Base-by-base conservation (phyloP, 2,888 invertebrate genomes). In the Hofmannophila pseudospretella region DNA sequence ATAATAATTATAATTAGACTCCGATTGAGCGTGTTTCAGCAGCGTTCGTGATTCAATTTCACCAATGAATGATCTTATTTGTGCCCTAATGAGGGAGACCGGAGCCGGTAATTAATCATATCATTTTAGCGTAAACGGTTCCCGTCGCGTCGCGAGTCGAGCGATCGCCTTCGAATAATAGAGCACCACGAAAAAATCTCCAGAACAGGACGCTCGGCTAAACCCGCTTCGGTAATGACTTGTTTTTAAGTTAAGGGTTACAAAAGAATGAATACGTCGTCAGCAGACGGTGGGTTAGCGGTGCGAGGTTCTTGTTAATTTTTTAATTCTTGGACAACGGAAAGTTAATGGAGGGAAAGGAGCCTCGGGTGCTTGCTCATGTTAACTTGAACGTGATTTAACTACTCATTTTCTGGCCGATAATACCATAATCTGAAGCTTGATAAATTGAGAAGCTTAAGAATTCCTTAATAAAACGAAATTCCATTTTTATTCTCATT, bases 221-320 rank as follows among this genome's bases (percentile, higher is more conserved):
- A 77, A 77, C 82, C 67, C 73, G 77, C 71, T 66, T 65, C 74
- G 76, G 70, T 86, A 86, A 86, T 86, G 85, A 85, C 85, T 86
- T 86, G 86, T 85, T 16, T 86, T 85, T 85, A n/a, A n/a, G n/a
- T n/a, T 82, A 77, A 81, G 79, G 79, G 81, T 85, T 81, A 78
- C 75, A 75, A 82, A 71, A 82, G 79, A 81, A 73, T 72, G 77
- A 78, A 79, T 77, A 75, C 79, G 85, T 85, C 85, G 74, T 74
- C 58, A 54, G 59, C 85, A 85, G 85, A 74, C 79, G 75, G 67
- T 67, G 67, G 59, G 59, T 46, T 54, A 44, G 58, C 59, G 57
- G 60, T 33, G 32, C 22, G 51, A 56, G 66, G 61, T 67, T 74
- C 75, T 76, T 81, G 74, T 79, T 80, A 76, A 74, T 79, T 79